Evolutionary conservation across 2,797 vertebrate species (phyloP), one percentile per base, ranked within the genome.

Genomic region (Urocyon cinereoargenteus): DNA sequence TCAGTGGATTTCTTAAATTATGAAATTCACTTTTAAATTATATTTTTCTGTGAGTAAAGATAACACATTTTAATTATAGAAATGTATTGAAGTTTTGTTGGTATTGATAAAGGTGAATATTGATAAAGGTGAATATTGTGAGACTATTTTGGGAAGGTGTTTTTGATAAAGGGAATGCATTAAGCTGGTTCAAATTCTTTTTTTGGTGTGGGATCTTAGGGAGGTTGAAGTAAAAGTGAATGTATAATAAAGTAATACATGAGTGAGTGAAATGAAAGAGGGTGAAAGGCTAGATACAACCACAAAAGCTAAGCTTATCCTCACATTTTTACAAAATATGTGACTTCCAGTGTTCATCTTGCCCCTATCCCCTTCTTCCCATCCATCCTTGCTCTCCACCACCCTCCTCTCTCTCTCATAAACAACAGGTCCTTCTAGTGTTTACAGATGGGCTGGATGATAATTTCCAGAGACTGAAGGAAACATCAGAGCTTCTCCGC

Each of bases 361-460:
- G 16, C 1, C 40, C 16, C 1, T 3, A 26, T 59, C 8, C 40
- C 31, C 4, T 57, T 55, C 34, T 15, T 55, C 26, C 22, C 31
- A 6, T 24, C 26, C n/a, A 11, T 70, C 31, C 85, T 16, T 64
- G 51, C 0, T 78, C 26, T n/a, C 18, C 73, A 19, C 64, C 2
- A 45, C 6, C 15, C 61, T 51, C 9, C 7, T 66, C 3, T 68
- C 3, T 68, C 16, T 94, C 94, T 97, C 28, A 14, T 96, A 36
- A 90, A 90, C 22, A 40, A 55, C 97, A 99, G 99, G 98, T 99
- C 96, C 98, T 99, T 77, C 92, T 99, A 93, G 99, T 99, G 88
- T 99, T 99, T 98, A 99, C 99, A 1, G 99, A 99, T 34, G 99
- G 99, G 51, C 98, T 99, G 36, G 99, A 99, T 93, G 99, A 99